Evolutionary conservation across 2,797 vertebrate species (phyloP), one percentile per base, ranked within the genome.

Genomic region (Pseudocheirus occidentalis): DNA sequence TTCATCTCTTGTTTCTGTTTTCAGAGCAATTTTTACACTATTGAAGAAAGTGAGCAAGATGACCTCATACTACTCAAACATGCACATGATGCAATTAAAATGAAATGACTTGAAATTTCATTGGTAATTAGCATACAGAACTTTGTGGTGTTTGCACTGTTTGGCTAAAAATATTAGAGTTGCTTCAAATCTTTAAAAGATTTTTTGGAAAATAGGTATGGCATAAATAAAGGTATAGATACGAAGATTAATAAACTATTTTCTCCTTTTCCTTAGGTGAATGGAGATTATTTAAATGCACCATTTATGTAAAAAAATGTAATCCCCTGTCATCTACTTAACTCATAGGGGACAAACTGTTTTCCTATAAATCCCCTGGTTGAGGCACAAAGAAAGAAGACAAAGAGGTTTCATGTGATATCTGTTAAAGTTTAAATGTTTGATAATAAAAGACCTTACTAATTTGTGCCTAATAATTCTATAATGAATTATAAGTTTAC

Each of bases 401-500:
- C 56, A 90, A 50, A 96, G 1, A 50, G 50, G 1, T 87, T 87
- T 96, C 4, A 34, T n/a, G 21, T 56, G 18, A 81, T 0, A 59
- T 91, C 87, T 16, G 55, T 62, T 53, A 94, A 92, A 4, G 7
- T 58, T 95, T 27, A 66, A 94, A 92, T 90, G 21, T 90, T 91
- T 93, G 53, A 53, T 73, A 95, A n/a, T 58, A 28, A 73, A 94
- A 94, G 54, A 3, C 9, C 10, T 9, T 87, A 87, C 24, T 50
- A 46, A 87, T 55, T 27, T 56, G 9, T 92, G 66, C 90, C 40
- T 50, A 87, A 87, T 50, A 24, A 87, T 87, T 50, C 40, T 87
- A 90, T 94, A 24, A 92, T 91, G n/a, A 94, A 90, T n/a, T 90
- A 92, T 29, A 92, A 93, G 96, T 91, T 92, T 55, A 93, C 34